phyloP scores from a whole-genome alignment of 2,113 vertebrate species.

The Azemiops feae region DNA sequence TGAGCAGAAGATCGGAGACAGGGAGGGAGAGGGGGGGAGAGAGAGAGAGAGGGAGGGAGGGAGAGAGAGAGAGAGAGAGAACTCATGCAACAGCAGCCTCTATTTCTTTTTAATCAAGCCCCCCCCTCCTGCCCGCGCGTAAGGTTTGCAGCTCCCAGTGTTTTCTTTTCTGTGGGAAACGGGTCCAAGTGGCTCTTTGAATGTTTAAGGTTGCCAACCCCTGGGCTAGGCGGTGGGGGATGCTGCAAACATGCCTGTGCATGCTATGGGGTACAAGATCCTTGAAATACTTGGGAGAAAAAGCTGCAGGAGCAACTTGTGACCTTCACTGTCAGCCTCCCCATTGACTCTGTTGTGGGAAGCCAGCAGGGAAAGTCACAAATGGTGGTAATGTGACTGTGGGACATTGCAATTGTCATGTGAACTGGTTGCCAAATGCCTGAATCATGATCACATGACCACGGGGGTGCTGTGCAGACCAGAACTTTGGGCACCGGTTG shows the following conservation, averaged over 20 bases:
- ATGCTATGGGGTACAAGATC: background rate
- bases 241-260: background rate
- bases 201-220: too few species aligned
- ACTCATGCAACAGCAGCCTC: too few species aligned
- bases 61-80: too few species aligned
- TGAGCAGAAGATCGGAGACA: too few species aligned
- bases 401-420: background rate
- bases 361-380: background rate
- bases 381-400: background rate
- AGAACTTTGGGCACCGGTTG: background rate
- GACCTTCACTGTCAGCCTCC: background rate
- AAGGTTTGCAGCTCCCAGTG: too few species aligned
- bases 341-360: background rate
- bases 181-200: too few species aligned
- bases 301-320: background rate
- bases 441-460: background rate
- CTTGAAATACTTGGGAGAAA: background rate
- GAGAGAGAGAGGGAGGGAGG: too few species aligned
- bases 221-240: background rate
- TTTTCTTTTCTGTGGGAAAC: too few species aligned
- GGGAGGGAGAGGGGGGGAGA: too few species aligned
- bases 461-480: background rate
- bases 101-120: too few species aligned
- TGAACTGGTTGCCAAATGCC: background rate
- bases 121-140: too few species aligned